phyloP scores from a whole-genome alignment of 2,888 invertebrate genomes.

The Lasioglossum malachurum region DNA sequence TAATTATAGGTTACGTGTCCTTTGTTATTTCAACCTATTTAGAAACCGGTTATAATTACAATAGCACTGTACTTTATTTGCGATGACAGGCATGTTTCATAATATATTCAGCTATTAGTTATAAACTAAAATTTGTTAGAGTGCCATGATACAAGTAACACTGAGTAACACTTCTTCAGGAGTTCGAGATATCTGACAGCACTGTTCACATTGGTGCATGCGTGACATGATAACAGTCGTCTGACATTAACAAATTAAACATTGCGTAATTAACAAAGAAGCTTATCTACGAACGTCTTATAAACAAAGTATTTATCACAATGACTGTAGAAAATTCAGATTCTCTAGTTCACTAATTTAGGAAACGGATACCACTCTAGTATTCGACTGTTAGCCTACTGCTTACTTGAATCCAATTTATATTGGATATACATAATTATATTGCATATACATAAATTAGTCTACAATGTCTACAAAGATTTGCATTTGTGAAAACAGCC shows the following conservation, averaged over 20 bases:
- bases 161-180: slow-evolving; percentile 22
- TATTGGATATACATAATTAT: too few relatives aligned
- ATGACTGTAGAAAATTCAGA: not conserved
- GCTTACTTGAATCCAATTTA: not conserved
- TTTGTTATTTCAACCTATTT: not conserved
- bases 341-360: not conserved
- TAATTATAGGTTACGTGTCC: slow-evolving; percentile 20
- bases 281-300: not conserved
- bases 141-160: slow-evolving; percentile 57
- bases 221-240: not conserved
- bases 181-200: slow-evolving; percentile 47
- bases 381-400: not conserved
- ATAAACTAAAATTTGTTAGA: slow-evolving; percentile 61
- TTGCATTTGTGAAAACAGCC: not conserved
- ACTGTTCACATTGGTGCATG: slow-evolving; percentile 47
- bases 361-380: not conserved
- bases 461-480: not conserved
- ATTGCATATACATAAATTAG: not conserved
- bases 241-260: not conserved
- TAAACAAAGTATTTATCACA: not conserved
- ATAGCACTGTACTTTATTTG: slow-evolving; percentile 75
- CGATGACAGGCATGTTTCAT: slow-evolving; percentile 68
- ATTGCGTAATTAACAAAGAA: not conserved
- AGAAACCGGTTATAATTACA: slow-evolving; percentile 12
- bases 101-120: slow-evolving; percentile 42